A percentile compares a stretch with the other conserved stretches of the same genome.
These are phyloP conservation scores for Myanophis thanlyinensis DNA, from an alignment of 2,113 vertebrate species.

Conservation along the genomic window DNA sequence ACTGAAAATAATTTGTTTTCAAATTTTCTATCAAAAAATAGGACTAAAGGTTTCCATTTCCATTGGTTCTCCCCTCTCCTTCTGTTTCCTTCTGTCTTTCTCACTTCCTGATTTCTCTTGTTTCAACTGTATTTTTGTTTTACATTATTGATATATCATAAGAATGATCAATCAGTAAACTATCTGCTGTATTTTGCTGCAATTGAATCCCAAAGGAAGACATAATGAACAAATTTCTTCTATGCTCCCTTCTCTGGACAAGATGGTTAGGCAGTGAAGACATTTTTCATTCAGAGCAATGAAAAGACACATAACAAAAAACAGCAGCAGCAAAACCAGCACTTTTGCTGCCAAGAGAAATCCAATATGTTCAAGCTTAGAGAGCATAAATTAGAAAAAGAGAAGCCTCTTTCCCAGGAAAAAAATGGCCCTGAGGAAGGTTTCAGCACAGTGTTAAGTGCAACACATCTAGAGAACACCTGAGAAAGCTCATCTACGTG, in stretches of 20 bases:
- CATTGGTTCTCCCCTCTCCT: background rate
- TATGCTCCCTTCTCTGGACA: background rate
- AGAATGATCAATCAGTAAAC: background rate
- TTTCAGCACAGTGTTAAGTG: background rate
- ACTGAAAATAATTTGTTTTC: background rate
- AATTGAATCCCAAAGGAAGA: background rate
- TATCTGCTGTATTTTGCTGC: background rate
- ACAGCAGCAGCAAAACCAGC: background rate
- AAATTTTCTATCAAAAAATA: background rate
- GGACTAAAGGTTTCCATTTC: background rate
- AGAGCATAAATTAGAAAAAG: background rate
- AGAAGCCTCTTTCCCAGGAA: background rate
- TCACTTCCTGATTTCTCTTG: background rate
- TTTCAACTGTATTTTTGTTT: background rate
- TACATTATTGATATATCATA: background rate
- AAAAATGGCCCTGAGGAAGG: background rate
- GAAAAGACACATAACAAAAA: background rate
- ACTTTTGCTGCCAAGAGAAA: background rate
- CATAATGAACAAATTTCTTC: background rate
- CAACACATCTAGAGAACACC: background rate
- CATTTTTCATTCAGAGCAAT: background rate
- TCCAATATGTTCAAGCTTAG: background rate
- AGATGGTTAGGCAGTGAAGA: background rate
- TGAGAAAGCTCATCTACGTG: background rate
- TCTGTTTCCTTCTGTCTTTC: background rate